A percentile compares a stretch with the other conserved stretches of the same genome.
These are phyloP conservation scores for Tiliacea aurago DNA, from an alignment of 2,888 invertebrate genomes.

Conservation along the genomic window DNA sequence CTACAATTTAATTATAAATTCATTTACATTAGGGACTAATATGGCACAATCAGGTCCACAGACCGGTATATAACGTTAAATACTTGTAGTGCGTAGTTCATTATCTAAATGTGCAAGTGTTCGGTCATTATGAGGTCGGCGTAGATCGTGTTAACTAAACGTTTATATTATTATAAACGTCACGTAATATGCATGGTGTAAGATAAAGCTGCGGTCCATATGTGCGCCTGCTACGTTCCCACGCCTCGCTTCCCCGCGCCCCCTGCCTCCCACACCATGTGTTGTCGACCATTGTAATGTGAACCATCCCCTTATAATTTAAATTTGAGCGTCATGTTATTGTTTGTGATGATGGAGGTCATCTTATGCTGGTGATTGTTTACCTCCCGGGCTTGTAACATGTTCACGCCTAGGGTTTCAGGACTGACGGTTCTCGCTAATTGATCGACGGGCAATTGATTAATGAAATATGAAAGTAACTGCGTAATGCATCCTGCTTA, in stretches of 20 bases:
- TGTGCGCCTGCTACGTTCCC: slow-evolving; percentile 86
- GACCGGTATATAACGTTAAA: slow-evolving; percentile 13
- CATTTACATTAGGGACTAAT: slow-evolving; percentile 27
- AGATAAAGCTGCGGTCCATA: slow-evolving; percentile 89
- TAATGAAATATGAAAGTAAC: slow-evolving; percentile 80
- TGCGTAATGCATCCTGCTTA: slow-evolving; percentile 69
- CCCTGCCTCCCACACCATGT: slow-evolving; percentile 75
- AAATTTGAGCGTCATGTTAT: slow-evolving; percentile 59
- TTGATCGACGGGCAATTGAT: slow-evolving; percentile 87
- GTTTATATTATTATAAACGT: slow-evolving; percentile 85
- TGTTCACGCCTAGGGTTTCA: slow-evolving; percentile 87
- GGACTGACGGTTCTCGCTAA: slow-evolving; percentile 81
- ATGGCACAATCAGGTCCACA: slow-evolving; percentile 16
- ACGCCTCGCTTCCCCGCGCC: slow-evolving; percentile 75
- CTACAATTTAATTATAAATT: slow-evolving; percentile 41
- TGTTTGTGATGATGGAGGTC: slow-evolving; percentile 68
- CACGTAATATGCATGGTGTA: slow-evolving; percentile 81
- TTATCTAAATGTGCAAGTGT: slow-evolving; percentile 79
- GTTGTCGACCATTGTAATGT: slow-evolving; percentile 77
- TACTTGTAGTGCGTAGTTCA: slow-evolving; percentile 61
- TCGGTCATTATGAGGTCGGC: slow-evolving; percentile 77
- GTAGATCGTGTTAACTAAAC: slow-evolving; percentile 83
- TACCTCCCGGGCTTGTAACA: slow-evolving; percentile 85
- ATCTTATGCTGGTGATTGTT: slow-evolving; percentile 73
- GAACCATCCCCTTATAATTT: slow-evolving; percentile 72